Conservation (phyloP, 2,888 invertebrate species). For the Cephus pulcher region DNA sequence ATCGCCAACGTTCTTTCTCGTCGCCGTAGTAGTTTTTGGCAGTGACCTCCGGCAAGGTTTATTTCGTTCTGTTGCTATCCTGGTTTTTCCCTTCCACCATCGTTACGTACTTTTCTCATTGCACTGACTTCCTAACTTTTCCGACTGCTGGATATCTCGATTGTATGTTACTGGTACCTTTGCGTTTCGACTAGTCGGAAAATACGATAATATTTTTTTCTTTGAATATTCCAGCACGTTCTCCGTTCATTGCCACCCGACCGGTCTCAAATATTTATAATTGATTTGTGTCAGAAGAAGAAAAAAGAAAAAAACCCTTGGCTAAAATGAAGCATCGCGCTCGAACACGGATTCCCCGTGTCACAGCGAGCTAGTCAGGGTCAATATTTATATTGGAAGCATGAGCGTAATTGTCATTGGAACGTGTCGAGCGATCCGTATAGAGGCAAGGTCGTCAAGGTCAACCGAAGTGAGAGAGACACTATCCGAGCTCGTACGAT, state of each 20-base stretch:
- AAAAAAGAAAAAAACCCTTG: not conserved
- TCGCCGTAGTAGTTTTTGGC: not conserved
- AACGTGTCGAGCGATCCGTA: not conserved
- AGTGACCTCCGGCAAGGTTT: not conserved
- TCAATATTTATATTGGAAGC: not conserved
- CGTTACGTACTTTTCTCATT: not conserved
- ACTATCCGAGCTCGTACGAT: not conserved
- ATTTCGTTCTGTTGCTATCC: not conserved
- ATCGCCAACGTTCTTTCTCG: not conserved
- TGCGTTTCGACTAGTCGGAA: not conserved
- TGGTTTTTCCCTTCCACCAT: not conserved
- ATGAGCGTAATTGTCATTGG: not conserved
- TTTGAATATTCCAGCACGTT: not conserved
- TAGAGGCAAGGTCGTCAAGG: constrained; percentile 25
- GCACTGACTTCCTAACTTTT: not conserved
- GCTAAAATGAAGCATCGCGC: not conserved
- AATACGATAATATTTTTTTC: not conserved
- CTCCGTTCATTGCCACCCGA: not conserved
- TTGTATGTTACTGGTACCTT: not conserved
- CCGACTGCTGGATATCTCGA: not conserved
- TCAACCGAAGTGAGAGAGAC: not conserved
- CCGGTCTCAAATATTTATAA: not conserved
- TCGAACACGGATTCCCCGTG: not conserved
- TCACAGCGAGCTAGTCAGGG: not conserved
- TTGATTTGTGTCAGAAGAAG: not conserved